phyloP scores from a whole-genome alignment of 2,797 vertebrate genomes.

The Myoxocephalus aenaeus region DNA sequence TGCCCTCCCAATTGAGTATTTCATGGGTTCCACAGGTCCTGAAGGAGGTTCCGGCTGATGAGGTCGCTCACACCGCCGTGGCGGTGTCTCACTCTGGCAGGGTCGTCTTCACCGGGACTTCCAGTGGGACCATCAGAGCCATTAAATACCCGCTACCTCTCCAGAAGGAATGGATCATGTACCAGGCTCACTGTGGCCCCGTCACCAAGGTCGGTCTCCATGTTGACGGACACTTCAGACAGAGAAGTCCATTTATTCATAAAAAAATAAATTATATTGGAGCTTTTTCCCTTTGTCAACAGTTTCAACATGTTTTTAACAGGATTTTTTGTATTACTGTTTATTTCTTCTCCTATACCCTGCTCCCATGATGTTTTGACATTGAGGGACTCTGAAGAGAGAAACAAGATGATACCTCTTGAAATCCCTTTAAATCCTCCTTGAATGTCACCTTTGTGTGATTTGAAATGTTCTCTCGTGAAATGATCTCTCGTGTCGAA shows the following conservation, averaged over 20 bases:
- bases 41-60: conserved; percentile 86
- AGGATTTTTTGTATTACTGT: too few species aligned
- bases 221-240: neutral
- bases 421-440: neutral
- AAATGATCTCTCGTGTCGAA: neutral
- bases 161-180: conserved; percentile 88
- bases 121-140: conserved; percentile 87
- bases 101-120: conserved; percentile 91
- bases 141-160: conserved; percentile 90
- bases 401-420: neutral
- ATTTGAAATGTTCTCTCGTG: too few species aligned
- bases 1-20: neutral
- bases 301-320: too few species aligned
- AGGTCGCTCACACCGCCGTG: conserved; percentile 84
- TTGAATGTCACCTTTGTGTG: neutral
- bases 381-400: neutral
- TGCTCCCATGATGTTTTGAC: neutral
- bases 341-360: neutral
- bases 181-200: conserved; percentile 90
- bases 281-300: too few species aligned
- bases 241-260: too few species aligned
- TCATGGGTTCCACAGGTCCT: conserved; percentile 82
- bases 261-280: too few species aligned
- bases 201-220: conserved; percentile 87
- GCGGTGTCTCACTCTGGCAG: conserved; percentile 88